Conservation (phyloP, 2,888 invertebrate genomes). For the Watsonalla binaria region DNA sequence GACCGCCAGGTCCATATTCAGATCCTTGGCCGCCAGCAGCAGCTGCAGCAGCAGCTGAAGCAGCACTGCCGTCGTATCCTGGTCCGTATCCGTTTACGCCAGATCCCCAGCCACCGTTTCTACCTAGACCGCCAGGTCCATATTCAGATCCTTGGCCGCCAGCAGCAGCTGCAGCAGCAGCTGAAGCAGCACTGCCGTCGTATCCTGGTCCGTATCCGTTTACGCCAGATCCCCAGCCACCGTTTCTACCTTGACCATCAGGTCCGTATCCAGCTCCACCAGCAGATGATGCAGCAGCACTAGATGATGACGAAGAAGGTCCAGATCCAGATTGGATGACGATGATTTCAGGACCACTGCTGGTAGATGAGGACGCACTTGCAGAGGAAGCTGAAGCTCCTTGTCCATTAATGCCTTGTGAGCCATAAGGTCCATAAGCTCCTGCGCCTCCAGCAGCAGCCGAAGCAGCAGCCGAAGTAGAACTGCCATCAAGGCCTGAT, state of each 20-base stretch:
- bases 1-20: constrained; percentile 2
- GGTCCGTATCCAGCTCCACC: neutral
- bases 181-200: neutral
- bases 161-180: constrained; percentile 1
- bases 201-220: constrained; percentile 1
- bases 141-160: neutral
- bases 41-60: constrained; percentile 1
- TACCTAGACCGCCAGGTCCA: constrained; percentile 3
- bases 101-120: constrained; percentile 1
- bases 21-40: constrained; percentile 1
- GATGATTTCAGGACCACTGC: no score
- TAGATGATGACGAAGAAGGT: no score
- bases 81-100: constrained; percentile 1
- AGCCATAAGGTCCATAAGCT: constrained; percentile 5
- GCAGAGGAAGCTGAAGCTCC: neutral
- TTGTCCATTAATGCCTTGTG: neutral
- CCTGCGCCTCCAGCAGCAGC: constrained; percentile 3
- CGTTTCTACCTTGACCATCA: neutral
- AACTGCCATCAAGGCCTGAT: constrained; percentile 1
- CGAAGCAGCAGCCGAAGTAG: neutral
- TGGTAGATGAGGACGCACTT: no score
- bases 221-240: no score
- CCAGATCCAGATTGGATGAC: no score
- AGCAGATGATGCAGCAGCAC: constrained; percentile 1
- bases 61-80: neutral